Evolutionary conservation across 2,888 invertebrate genomes (phyloP), one percentile per base, ranked within the genome.

Genomic region (Hyppa rectilinea): DNA sequence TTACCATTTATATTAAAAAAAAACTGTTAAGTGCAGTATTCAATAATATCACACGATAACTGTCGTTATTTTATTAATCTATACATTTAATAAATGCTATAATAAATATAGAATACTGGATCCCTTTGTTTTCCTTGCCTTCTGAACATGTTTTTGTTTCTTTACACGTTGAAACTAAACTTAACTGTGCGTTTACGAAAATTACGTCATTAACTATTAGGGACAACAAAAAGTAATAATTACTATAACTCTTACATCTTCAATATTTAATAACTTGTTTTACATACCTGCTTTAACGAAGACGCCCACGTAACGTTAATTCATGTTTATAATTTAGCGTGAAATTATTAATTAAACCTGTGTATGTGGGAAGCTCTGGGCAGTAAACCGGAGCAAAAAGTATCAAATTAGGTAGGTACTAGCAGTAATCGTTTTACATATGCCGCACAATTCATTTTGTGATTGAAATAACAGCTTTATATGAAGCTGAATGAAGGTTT

Each of bases 181-280:
- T 20, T 10, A 4, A 6, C 0, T 66, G 12, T 26, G 45, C n/a
- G 47, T 20, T 26, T 40, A 34, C 2, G 1, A 56, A 49, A 38
- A 49, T 58, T n/a, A 43, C 29, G 23, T 52, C 50, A 61, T 23
- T 31, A 23, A 38, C 7, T 31, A 45, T 45, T 14, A 14, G 0
- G 2, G n/a, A 45, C n/a, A 43, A n/a, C 3, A 45, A 69, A 45
- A 34, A 40, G 26, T 26, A 49, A n/a, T 12, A 1, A n/a, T 56
- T 1, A 71, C 34, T n/a, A 34, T 9, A 34, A 50, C 50, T 36
- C 10, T 31, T 26, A 50, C 26, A 43, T 14, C 17, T 66, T 31
- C 71, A 40, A 14, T 47, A 55, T n/a, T 31, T n/a, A 53, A 47
- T n/a, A 26, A 31, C n/a, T 67, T 12, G 38, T 67, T 40, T 50